Base-by-base conservation (phyloP, 2,797 vertebrate species). In the Etheostoma perlongum region DNA sequence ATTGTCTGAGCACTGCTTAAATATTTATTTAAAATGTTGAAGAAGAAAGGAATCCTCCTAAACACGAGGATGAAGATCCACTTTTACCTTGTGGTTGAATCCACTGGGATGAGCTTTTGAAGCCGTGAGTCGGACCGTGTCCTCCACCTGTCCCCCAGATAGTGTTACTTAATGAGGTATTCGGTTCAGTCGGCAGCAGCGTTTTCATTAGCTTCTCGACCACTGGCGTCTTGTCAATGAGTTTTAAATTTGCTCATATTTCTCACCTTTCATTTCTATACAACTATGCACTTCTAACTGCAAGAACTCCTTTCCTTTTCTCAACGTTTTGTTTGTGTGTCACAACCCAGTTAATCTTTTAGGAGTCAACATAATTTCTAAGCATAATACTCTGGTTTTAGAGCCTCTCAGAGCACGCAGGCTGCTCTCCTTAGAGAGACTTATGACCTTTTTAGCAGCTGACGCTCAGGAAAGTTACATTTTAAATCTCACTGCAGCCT, bases 341-440 rank as follows among this genome's bases (percentile, higher is more conserved):
- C 58, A 74, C 67, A 84, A 73, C 67, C 67, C 75, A 64, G 69
- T 71, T 80, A 61, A 79, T 74, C 30, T 75, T 82, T 86, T 79
- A 82, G 23, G 65, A 82, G 70, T 47, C 65, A 61, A 80, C 82
- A 84, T 83, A 46, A 78, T 79, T 64, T 51, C 60, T 23, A 69
- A 67, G 51, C 63, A 40, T 40, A 40, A 40, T 40, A 74, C 66
- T 84, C 25, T 63, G 60, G 27, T 70, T 84, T 74, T n/a, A 69
- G 48, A 78, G 61, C 47, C 59, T 64, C 66, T 60, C 59, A 0
- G 59, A 74, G 73, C 61, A 30, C 23, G 55, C 60, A 62, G 40
- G 15, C 66, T 33, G 52, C 40, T 54, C 68, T 78, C 80, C 67
- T 77, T 59, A 1, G 72, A 81, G 82, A 81, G 58, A 71, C 40